phyloP scores from a whole-genome alignment of 2,113 vertebrate species.

The Centropristis striata region DNA sequence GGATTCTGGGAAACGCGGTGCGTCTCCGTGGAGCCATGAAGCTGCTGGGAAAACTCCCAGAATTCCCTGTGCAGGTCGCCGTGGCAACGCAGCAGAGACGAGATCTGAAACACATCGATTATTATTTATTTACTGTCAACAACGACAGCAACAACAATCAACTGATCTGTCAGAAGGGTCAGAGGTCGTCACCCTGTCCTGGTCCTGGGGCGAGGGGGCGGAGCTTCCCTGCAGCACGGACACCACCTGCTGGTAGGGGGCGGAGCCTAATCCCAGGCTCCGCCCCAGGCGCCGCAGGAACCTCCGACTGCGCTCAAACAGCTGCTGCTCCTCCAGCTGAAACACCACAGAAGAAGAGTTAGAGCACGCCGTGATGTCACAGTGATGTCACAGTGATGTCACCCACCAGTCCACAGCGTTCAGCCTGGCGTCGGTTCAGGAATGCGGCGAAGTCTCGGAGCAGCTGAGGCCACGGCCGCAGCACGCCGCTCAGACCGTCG shows the following conservation, averaged over 20 bases:
- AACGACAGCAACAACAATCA: too few species aligned
- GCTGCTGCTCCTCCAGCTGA: constrained; percentile 93
- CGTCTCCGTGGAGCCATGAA: constrained; percentile 67
- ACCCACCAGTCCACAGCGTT: constrained; percentile 91
- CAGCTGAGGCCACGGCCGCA: constrained; percentile 91
- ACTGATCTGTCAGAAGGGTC: too few species aligned
- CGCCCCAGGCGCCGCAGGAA: constrained; percentile 91
- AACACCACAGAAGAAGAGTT: constrained; percentile 5
- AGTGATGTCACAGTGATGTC: not conserved
- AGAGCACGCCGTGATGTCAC: not conserved
- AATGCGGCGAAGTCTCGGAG: constrained; percentile 93
- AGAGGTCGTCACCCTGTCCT: constrained; percentile 76
- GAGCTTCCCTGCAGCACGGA: constrained; percentile 89
- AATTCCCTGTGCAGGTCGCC: not conserved
- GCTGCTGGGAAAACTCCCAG: too few species aligned
- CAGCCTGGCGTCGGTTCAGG: constrained; percentile 88
- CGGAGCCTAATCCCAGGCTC: constrained; percentile 90
- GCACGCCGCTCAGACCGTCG: constrained; percentile 76
- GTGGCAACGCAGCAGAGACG: constrained; percentile 87
- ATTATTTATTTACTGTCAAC: too few species aligned
- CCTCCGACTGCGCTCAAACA: constrained; percentile 91
- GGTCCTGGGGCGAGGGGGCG: constrained; percentile 84
- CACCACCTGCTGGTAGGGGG: constrained; percentile 91
- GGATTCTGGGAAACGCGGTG: constrained; percentile 66
- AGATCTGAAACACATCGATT: constrained; percentile 83